These are phyloP conservation scores for Coregonus suidteri DNA, from an alignment of 2,797 vertebrate genomes.

Conservation along the genomic window DNA sequence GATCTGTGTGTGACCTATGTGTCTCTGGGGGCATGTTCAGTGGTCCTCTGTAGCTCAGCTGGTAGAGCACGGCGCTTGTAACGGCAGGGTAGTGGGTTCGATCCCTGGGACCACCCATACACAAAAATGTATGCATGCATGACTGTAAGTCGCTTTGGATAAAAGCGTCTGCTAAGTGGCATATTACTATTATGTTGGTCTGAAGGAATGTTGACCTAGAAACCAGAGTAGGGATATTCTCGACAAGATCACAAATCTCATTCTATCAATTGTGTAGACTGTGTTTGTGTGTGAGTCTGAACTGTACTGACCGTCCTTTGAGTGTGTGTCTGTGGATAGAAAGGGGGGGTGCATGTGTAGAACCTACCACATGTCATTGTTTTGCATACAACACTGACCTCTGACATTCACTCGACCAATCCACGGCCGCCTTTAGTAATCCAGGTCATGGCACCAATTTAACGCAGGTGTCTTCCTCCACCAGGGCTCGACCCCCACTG, in stretches of 20 bases:
- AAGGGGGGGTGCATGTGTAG: background rate
- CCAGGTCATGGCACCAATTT: background rate
- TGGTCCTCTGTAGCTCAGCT: too few species aligned
- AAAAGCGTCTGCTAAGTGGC: too few species aligned
- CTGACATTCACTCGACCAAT: background rate
- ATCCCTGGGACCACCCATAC: too few species aligned
- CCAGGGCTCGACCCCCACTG: background rate
- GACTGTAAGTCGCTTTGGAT: too few species aligned
- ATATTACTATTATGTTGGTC: constrained; percentile 3
- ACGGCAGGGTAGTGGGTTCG: too few species aligned
- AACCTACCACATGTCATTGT: background rate
- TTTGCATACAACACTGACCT: background rate
- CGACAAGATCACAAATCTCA: constrained; percentile 47
- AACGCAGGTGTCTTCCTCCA: background rate
- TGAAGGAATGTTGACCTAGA: constrained; percentile 51
- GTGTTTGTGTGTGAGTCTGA: constrained; percentile 13
- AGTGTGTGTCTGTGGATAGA: constrained; percentile 1
- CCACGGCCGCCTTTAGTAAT: background rate
- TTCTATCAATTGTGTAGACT: constrained; percentile 21
- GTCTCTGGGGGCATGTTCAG: constrained; percentile 20
- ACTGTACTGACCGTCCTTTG: background rate
- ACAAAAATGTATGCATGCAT: too few species aligned
- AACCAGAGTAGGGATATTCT: constrained; percentile 41
- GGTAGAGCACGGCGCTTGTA: too few species aligned
- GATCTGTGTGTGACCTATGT: constrained; percentile 31